Conservation (phyloP, 2,888 invertebrate species). For the Cantharis flavilabris region DNA sequence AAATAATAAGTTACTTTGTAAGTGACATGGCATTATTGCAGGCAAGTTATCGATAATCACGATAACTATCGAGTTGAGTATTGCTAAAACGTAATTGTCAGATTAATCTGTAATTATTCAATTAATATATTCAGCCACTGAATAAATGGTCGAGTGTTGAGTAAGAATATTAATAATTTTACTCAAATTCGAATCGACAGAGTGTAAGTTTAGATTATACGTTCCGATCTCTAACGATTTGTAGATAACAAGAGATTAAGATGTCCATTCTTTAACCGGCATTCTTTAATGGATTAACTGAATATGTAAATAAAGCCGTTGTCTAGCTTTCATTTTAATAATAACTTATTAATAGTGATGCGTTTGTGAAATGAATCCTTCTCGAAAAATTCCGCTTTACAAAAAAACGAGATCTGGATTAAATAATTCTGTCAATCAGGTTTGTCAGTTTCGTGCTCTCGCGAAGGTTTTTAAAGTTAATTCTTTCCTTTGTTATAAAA, state of each 20-base stretch:
- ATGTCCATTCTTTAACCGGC: slow-evolving; percentile 34
- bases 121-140: slow-evolving; percentile 17
- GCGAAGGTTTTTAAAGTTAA: slow-evolving; percentile 17
- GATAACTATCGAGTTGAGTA: background rate
- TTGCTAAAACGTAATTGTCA: background rate
- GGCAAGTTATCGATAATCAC: background rate
- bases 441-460: slow-evolving; percentile 25
- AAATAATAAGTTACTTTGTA: background rate
- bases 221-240: slow-evolving; percentile 38
- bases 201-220: slow-evolving; percentile 43
- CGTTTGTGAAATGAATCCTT: slow-evolving; percentile 27
- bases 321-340: slow-evolving; percentile 20
- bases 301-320: slow-evolving; percentile 16
- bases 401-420: slow-evolving; percentile 16
- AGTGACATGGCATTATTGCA: background rate
- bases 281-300: slow-evolving; percentile 24
- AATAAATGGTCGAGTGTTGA: background rate
- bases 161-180: slow-evolving; percentile 12
- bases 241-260: slow-evolving; percentile 43
- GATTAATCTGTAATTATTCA: background rate
- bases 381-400: slow-evolving; percentile 24
- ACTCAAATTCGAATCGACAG: slow-evolving; percentile 38
- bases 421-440: slow-evolving; percentile 30
- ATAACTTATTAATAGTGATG: slow-evolving; percentile 29
- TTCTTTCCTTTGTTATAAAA: background rate